A percentile compares a stretch with the other conserved stretches of the same genome.
phyloP scores from a whole-genome alignment of 2,113 vertebrate species.

The Callocephalon fimbriatum region DNA sequence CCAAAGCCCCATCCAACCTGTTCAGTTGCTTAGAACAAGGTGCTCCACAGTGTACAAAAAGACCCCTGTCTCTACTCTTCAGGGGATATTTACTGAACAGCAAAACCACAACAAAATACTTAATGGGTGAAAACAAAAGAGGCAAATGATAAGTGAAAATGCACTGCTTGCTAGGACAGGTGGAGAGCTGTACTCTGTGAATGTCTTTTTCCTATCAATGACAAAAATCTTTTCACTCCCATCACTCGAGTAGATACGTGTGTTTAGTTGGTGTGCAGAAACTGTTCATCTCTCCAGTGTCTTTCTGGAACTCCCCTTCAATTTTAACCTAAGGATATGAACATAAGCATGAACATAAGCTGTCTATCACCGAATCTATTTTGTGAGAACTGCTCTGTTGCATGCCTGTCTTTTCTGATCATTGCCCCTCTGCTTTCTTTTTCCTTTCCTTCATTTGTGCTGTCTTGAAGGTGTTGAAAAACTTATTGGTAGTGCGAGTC shows the following conservation, averaged over 20 bases:
- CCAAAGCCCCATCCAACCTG: neutral
- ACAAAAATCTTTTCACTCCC: neutral
- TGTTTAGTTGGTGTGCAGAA: neutral
- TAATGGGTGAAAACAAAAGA: neutral
- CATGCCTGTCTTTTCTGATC: neutral
- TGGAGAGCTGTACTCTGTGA: neutral
- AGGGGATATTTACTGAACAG: neutral
- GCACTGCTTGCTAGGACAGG: fast-evolving
- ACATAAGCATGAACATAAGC: neutral
- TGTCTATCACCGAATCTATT: neutral
- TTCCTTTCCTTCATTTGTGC: neutral
- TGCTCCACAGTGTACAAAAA: neutral
- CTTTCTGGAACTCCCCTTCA: neutral
- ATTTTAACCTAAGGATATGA: neutral
- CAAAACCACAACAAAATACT: neutral
- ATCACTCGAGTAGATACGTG: neutral
- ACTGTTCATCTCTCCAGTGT: fast-evolving
- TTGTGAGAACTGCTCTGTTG: neutral
- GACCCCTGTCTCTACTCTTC: neutral
- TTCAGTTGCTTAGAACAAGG: neutral
- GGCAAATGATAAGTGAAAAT: neutral
- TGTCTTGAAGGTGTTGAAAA: neutral
- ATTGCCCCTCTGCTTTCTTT: neutral
- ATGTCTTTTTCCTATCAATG: neutral
- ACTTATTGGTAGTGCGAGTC: neutral